Base-by-base conservation (phyloP, 2,888 invertebrate genomes). In the Xanthia togata region DNA sequence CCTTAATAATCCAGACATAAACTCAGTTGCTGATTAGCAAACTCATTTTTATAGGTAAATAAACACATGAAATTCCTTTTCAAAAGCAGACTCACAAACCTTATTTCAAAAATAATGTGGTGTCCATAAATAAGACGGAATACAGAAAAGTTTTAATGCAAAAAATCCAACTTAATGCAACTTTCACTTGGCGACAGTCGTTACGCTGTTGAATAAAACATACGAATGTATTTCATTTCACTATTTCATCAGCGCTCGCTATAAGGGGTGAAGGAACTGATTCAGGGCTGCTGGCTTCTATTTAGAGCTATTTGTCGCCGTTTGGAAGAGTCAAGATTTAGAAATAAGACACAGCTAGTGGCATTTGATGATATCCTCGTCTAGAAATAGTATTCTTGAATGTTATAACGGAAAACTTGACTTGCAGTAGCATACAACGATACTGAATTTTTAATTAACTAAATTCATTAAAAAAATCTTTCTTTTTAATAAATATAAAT, bases 151-250 rank as follows among this genome's bases (percentile, higher is more conserved):
- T 79, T 88, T 83, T 77, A 83, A 82, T 77, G 79, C 67, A 87
- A 82, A 86, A 85, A 81, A 80, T 81, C 78, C 79, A 38, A 70
- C 76, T 81, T 79, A 86, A 83, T 86, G 89, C 85, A 87, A 84
- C 87, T 88, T 83, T 83, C 86, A 73, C 83, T 67, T 78, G 67
- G 82, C 82, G 82, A 85, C 82, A 73, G 77, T 87, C 85, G 79
- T 89, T 86, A 89, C 77, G 72, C 69, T 78, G 63, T 76, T 89
- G 88, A 90, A 90, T 90, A 90, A 89, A 88, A 88, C 88, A 90
- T 89, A 71, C 68, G 83, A 87, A 84, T 82, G 76, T 86, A 89
- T 88, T 89, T 87, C 82, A 85, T 84, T 86, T 87, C 81, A 86
- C 87, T 84, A 87, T 90, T 88, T 86, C 81, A 87, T 88, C 85